Percentiles rank a stretch among this genome's conserved stretches.
Conservation (phyloP, 2,797 vertebrate genomes). For the Microchirus variegatus region DNA sequence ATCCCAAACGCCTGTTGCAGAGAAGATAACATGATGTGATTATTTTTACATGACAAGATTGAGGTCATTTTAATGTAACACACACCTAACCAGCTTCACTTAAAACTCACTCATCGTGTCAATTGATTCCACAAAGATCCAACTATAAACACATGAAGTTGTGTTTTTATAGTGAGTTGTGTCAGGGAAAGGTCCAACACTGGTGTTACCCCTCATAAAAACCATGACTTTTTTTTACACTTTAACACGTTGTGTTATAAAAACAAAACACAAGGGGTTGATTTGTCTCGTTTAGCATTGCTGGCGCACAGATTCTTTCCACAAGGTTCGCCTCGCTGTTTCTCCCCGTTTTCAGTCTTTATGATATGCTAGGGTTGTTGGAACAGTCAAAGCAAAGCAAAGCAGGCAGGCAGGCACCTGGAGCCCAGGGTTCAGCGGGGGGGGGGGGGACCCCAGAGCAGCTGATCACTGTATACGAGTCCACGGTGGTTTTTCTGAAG, state of each 20-base stretch:
- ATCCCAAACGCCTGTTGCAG: not conserved
- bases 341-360: not conserved
- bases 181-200: not conserved
- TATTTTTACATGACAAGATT: not conserved
- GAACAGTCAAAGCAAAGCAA: too few relatives aligned
- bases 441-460: too few relatives aligned
- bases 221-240: not conserved
- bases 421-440: too few relatives aligned
- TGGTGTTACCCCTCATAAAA: not conserved
- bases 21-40: not conserved
- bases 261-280: not conserved
- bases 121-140: not conserved
- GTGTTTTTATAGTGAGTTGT: not conserved
- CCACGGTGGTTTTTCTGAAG: too few relatives aligned
- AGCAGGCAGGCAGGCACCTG: too few relatives aligned
- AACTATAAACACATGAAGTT: not conserved
- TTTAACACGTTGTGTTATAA: not conserved
- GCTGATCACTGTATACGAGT: too few relatives aligned
- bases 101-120: too few relatives aligned
- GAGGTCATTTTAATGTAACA: not conserved
- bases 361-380: not conserved
- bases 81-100: too few relatives aligned
- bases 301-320: not conserved
- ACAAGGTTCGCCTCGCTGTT: not conserved
- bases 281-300: not conserved